Base-by-base conservation (phyloP, 1,140 invertebrate species). In the Heliconius congener region DNA sequence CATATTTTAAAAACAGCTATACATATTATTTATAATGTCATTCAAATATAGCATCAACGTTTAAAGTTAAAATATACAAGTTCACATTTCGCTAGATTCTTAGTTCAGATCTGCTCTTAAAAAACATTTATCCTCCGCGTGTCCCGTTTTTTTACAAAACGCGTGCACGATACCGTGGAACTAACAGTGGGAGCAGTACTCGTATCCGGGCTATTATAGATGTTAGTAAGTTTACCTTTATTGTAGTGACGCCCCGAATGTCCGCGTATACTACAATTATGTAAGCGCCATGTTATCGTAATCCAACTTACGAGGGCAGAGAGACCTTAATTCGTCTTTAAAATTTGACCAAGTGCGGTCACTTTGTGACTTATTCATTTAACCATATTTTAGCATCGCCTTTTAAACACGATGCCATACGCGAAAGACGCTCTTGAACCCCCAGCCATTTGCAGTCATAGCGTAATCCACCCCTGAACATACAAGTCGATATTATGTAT, bases 331-430 rank as follows among this genome's bases (percentile, higher is more conserved):
- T 66, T 82, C 83, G 5, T n/a, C 39, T 16, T 76, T 73, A 73
- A 84, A 84, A 46, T 81, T 82, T 37, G 39, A 57, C 83, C 83
- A 84, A 13, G 55, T 73, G 1, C 76, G 71, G 50, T 84, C 77
- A 37, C 52, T 42, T 42, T 23, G 8, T 42, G 42, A 42, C 42
- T 80, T 78, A 81, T 19, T 81, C 72, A 16, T 66, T 72, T 11
- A 78, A 30, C 76, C 80, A 81, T 27, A n/a, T n/a, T n/a, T 77
- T 70, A 1, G 82, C 82, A 16, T 82, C 82, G 8, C 82, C 80
- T 55, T 78, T 79, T 39, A 83, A 66, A 30, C 77, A 83, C 37
- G 16, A 42, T 50, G 60, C 60, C 18, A 84, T 55, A 16, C 81
- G 74, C 3, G 77, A 71, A 18, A 84, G 39, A 76, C 83, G 81